These are phyloP conservation scores for Trichonephila inaurata DNA, from an alignment of 1,140 invertebrate species.

Conservation along the genomic window DNA sequence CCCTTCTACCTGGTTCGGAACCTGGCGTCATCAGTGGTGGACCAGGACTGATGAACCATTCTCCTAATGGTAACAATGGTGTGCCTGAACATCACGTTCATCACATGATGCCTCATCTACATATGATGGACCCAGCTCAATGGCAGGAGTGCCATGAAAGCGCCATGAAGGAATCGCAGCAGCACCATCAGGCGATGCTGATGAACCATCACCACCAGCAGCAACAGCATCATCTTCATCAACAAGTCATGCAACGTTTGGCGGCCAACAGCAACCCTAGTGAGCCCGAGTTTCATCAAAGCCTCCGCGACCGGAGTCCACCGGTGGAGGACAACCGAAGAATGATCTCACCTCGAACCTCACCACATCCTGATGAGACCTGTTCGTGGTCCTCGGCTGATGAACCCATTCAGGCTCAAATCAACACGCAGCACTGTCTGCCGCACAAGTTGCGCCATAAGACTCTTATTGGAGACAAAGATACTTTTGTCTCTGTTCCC, in stretches of 20 bases:
- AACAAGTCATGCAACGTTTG: slow-evolving; percentile 58
- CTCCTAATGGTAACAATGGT: neutral
- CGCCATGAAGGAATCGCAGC: slow-evolving; percentile 61
- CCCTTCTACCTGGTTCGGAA: slow-evolving; percentile 28
- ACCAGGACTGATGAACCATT: slow-evolving; percentile 12
- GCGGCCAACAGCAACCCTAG: slow-evolving; percentile 34
- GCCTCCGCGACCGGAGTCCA: neutral
- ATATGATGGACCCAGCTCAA: slow-evolving; percentile 54
- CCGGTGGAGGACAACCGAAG: neutral
- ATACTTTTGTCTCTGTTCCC: neutral
- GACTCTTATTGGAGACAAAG: slow-evolving; percentile 88
- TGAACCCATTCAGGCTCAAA: slow-evolving; percentile 76
- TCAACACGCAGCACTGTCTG: slow-evolving; percentile 82
- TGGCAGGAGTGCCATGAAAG: slow-evolving; percentile 68
- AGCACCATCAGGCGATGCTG: slow-evolving; percentile 61
- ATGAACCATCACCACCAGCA: slow-evolving; percentile 67
- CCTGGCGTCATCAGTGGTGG: neutral
- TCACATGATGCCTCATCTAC: slow-evolving; percentile 67
- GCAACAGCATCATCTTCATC: slow-evolving; percentile 61
- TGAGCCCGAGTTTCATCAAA: slow-evolving; percentile 59
- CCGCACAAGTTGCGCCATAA: slow-evolving; percentile 96
- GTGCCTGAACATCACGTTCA: slow-evolving; percentile 49
- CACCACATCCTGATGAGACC: slow-evolving; percentile 65
- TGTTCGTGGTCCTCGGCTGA: slow-evolving; percentile 77
- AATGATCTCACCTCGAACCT: neutral